Conservation (phyloP, 2,888 invertebrate species). For the Nineta flava region DNA sequence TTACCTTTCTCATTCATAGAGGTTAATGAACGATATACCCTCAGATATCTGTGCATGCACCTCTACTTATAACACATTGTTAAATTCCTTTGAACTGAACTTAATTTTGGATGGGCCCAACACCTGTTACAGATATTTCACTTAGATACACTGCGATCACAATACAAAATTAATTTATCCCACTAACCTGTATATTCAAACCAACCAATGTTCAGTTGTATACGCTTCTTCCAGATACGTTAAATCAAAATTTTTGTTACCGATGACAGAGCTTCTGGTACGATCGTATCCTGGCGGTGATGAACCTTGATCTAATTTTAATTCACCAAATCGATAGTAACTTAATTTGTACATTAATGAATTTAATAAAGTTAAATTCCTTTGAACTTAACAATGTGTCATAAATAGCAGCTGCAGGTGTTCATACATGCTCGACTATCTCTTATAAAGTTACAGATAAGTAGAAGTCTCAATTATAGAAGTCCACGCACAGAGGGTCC, state of each 20-base stretch:
- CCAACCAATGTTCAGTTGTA: constrained; percentile 97
- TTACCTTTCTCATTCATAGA: too few species aligned
- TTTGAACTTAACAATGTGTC: too few species aligned
- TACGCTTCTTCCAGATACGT: constrained; percentile 95
- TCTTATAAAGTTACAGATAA: too few species aligned
- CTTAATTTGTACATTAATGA: constrained; percentile 98
- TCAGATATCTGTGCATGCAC: too few species aligned
- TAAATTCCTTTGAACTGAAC: constrained; percentile 1
- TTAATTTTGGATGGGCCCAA: background rate
- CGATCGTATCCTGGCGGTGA: constrained; percentile 90
- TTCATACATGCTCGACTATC: too few species aligned
- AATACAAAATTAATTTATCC: background rate
- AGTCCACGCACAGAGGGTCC: too few species aligned
- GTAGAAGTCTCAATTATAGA: too few species aligned
- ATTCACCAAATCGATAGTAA: constrained; percentile 82
- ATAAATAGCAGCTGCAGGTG: too few species aligned
- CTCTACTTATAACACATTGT: too few species aligned
- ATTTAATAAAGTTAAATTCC: constrained; percentile 83
- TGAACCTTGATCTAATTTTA: constrained; percentile 54
- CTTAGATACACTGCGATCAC: background rate
- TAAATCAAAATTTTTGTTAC: constrained; percentile 87
- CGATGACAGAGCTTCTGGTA: constrained; percentile 88
- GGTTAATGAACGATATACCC: too few species aligned
- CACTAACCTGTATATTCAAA: constrained; percentile 77
- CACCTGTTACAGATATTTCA: background rate